Evolutionary conservation across 1,140 invertebrate genomes (phyloP), one percentile per base, ranked within the genome.

Genomic region (Drosophila auraria): DNA sequence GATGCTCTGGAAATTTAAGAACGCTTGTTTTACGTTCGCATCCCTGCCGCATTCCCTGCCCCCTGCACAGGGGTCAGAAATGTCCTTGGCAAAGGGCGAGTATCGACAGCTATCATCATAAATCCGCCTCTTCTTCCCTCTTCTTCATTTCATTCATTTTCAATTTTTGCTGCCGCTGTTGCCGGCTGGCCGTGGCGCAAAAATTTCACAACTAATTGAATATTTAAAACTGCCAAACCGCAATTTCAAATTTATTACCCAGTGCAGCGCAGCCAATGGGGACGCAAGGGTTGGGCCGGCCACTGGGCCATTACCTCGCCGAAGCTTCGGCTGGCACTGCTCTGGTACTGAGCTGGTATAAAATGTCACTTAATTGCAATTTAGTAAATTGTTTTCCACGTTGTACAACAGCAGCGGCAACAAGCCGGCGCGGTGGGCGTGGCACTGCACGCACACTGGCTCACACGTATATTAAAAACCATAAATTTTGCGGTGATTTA

Each of bases 401-500:
- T 91, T 86, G 87, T 90, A 90, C 84, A 91, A 90, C 86, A 90
- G 84, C 86, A 75, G 71, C 64, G 86, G 82, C 79, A 90, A 90
- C 86, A 90, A 90, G 87, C 82, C 23, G 50, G 27, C 64, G 44
- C 20, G 45, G 56, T 50, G 71, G 71, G 71, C 68, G 71, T 78
- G 47, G 53, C 57, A 30, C 58, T 30, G 20, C 49, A 8, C 23
- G 14, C 54, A 51, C 47, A 72, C 50, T 14, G 44, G 17, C 44
- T 58, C 54, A 71, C 23, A 49, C 50, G 64, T 56, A 89, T 92
- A 92, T 92, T 92, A 92, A 92, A 78, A 92, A 92, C 91, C 91
- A 92, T 92, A 92, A 91, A 92, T 92, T 92, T 89, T 91, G 90
- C 78, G 87, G 84, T 92, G 87, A 92, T 92, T 92, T 92, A 92